phyloP scores from a whole-genome alignment of 2,888 invertebrate species.

The Bruchidius siliquastri region DNA sequence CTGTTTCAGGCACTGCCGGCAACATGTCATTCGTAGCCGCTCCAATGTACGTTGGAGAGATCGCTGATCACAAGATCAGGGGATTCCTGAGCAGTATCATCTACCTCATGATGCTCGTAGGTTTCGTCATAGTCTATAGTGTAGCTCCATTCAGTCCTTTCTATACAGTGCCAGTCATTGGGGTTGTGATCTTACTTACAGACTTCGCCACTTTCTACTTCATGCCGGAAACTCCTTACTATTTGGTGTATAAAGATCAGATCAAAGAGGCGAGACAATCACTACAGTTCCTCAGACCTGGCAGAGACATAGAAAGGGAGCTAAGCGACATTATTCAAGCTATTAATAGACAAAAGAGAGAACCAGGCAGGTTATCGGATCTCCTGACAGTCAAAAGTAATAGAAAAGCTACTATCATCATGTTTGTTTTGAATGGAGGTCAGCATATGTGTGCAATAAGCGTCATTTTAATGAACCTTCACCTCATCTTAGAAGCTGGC shows the following conservation, averaged over 20 bases:
- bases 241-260: slow-evolving; percentile 35
- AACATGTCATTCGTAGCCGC: slow-evolving; percentile 44
- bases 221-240: slow-evolving; percentile 44
- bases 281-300: slow-evolving; percentile 32
- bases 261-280: slow-evolving; percentile 36
- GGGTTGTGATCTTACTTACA: slow-evolving; percentile 31
- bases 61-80: slow-evolving; percentile 42
- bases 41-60: slow-evolving; percentile 46
- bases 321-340: slow-evolving; percentile 37
- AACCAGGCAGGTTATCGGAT: slow-evolving; percentile 40
- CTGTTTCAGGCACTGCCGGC: slow-evolving; percentile 27
- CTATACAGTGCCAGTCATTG: slow-evolving; percentile 38
- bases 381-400: slow-evolving; percentile 40
- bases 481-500: slow-evolving; percentile 40
- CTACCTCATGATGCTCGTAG: slow-evolving; percentile 43
- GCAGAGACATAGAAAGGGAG: slow-evolving; percentile 35
- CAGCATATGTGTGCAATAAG: slow-evolving; percentile 45
- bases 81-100: slow-evolving; percentile 42
- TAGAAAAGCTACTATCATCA: slow-evolving; percentile 40
- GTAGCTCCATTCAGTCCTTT: slow-evolving; percentile 40
- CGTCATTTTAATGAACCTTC: slow-evolving; percentile 46
- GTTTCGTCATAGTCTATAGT: slow-evolving; percentile 37
- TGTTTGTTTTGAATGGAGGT: slow-evolving; percentile 41
- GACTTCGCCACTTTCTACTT: slow-evolving; percentile 38
- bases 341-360: slow-evolving; percentile 36